Evolutionary conservation across 2,797 vertebrate species (phyloP), one percentile per base, ranked within the genome.

Genomic region (Alcedo quadribrachys): DNA sequence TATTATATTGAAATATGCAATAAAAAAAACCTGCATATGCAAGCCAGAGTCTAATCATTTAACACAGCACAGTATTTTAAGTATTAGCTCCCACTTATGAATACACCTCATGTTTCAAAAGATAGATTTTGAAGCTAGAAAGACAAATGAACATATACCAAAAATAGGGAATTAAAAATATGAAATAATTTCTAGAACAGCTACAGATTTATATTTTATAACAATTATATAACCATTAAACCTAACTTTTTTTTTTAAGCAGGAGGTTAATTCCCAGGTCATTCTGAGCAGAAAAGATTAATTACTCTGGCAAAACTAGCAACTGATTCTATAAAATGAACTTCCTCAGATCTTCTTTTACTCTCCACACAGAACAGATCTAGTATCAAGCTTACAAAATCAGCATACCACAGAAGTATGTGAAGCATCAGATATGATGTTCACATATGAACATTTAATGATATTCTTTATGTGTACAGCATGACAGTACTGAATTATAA

Each of bases 301-400:
- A 79, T 22, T 79, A 42, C 15, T 87, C 27, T 9, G 11, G 55
- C 30, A 71, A 85, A 66, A 78, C 7, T 22, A 67, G 45, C 17
- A 77, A 77, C 22, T 15, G 15, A 27, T 58, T 74, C 33, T 40
- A 73, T 30, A 77, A 76, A 55, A 82, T 9, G 1, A 63, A 6
- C 17, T 45, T 70, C 70, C 37, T 65, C 40, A 30, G 18, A 50
- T 33, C 37, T 61, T 74, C 42, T 42, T 80, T 84, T 73, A 58
- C 12, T 46, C 33, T 57, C 14, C 13, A 24, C 0, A 1, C 27
- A 68, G 12, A 71, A 30, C 0, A 63, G 8, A 63, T 54, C 48
- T 50, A 85, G 9, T 58, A 83, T 11, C 27, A 62, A 60, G 24
- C 48, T 90, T 75, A 32, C 22, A 83, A 83, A 78, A 89, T 32